These are phyloP conservation scores for Aphis craccivora DNA, from an alignment of 1,140 invertebrate species.

Conservation along the genomic window DNA sequence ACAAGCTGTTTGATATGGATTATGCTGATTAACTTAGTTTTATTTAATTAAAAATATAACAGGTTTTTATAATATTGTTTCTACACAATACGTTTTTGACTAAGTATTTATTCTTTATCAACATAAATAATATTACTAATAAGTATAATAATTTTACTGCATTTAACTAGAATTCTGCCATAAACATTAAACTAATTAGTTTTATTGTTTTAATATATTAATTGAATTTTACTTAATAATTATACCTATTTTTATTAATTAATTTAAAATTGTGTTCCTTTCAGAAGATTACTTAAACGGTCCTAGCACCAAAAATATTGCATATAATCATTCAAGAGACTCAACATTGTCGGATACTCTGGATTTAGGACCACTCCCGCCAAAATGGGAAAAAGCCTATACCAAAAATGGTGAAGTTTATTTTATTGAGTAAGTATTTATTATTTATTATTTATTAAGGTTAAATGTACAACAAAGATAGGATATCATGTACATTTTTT, in stretches of 20 bases:
- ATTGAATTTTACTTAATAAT: not conserved
- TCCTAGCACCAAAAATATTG: not conserved
- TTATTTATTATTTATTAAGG: not conserved
- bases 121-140: not conserved
- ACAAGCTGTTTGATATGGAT: too few species aligned
- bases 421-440: slow-evolving; percentile 94
- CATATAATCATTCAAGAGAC: slow-evolving; percentile 43
- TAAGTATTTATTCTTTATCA: too few species aligned
- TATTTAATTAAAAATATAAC: too few species aligned
- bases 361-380: slow-evolving; percentile 86
- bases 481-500: not conserved
- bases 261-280: not conserved
- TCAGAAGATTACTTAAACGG: slow-evolving; percentile 32
- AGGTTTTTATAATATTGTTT: too few species aligned
- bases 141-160: not conserved
- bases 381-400: slow-evolving; percentile 97
- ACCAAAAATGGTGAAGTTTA: slow-evolving; percentile 96
- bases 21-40: too few species aligned
- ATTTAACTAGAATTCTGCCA: not conserved
- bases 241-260: not conserved
- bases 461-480: not conserved
- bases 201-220: not conserved
- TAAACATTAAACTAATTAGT: not conserved
- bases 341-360: slow-evolving; percentile 42
- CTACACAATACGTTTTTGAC: too few species aligned